Conservation (phyloP, 1,140 invertebrate genomes). For the Drosophila busckii region DNA sequence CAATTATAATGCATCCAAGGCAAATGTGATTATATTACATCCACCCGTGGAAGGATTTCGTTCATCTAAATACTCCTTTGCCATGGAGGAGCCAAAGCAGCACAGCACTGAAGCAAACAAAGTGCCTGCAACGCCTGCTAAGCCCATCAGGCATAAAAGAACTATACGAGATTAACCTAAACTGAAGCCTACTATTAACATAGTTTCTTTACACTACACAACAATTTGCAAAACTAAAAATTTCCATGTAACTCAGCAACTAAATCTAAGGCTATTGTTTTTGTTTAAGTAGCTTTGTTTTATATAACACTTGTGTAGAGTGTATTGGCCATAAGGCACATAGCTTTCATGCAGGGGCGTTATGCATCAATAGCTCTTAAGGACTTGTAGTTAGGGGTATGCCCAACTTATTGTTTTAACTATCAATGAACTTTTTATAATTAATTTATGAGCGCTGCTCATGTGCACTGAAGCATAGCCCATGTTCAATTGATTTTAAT, state of each 20-base stretch:
- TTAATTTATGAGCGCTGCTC: constrained; percentile 60
- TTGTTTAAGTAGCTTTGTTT: neutral
- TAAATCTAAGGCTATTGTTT: constrained; percentile 35
- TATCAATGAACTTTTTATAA: constrained; percentile 54
- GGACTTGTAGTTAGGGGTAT: constrained; percentile 31
- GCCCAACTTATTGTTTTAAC: constrained; percentile 29
- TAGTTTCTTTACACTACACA: constrained; percentile 32
- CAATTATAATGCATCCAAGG: neutral
- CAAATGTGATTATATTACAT: constrained; percentile 38
- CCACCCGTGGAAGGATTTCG: constrained; percentile 33
- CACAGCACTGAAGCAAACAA: neutral
- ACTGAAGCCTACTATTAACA: constrained; percentile 20
- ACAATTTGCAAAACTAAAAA: neutral
- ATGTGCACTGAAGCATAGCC: constrained; percentile 31
- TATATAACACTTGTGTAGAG: too few species aligned
- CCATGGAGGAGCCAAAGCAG: neutral
- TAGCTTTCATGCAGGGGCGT: constrained; percentile 18
- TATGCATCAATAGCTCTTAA: constrained; percentile 23
- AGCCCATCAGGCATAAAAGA: constrained; percentile 10
- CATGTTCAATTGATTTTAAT: constrained; percentile 35
- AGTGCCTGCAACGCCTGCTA: neutral
- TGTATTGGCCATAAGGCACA: neutral
- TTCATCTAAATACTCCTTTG: constrained; percentile 43
- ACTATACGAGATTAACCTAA: constrained; percentile 11
- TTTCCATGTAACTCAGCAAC: constrained; percentile 18